Conservation (phyloP, 2,797 vertebrate genomes). For the Tenualosa ilisha region DNA sequence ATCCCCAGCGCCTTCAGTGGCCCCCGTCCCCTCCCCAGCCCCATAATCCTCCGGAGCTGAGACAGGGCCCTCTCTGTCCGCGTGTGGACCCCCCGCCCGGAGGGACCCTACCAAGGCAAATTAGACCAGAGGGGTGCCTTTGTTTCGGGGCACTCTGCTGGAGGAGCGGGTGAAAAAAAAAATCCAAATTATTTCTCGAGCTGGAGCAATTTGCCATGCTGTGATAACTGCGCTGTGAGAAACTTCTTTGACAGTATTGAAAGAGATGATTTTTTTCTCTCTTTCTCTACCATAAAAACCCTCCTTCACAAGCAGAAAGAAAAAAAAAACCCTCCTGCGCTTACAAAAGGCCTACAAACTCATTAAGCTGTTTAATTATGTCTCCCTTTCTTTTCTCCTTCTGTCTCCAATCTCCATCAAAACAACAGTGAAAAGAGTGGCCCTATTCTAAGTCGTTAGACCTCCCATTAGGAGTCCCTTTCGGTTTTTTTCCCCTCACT, state of each 20-base stretch:
- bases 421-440: constrained; percentile 79
- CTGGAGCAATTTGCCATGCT: constrained; percentile 99
- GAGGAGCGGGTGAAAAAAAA: constrained; percentile 65
- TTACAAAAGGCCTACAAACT: constrained; percentile 92
- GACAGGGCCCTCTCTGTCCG: constrained; percentile 76
- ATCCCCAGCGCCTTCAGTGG: constrained; percentile 36
- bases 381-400: constrained; percentile 72
- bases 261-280: constrained; percentile 90
- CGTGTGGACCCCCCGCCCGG: constrained; percentile 78
- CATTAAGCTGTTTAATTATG: constrained; percentile 98
- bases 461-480: constrained; percentile 57
- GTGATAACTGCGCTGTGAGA: constrained; percentile 99
- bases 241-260: constrained; percentile 90
- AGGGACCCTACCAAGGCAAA: constrained; percentile 82
- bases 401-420: constrained; percentile 66
- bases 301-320: constrained; percentile 75
- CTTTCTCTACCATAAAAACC: constrained; percentile 73
- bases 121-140: constrained; percentile 79
- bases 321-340: constrained; percentile 69
- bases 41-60: constrained; percentile 71
- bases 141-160: constrained; percentile 86
- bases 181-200: constrained; percentile 92
- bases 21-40: constrained; percentile 64
- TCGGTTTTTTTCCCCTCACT: constrained; percentile 31
- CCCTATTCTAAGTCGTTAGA: constrained; percentile 57